These are phyloP conservation scores for Saccostrea echinata DNA, from an alignment of 1,140 invertebrate species.

Conservation along the genomic window DNA sequence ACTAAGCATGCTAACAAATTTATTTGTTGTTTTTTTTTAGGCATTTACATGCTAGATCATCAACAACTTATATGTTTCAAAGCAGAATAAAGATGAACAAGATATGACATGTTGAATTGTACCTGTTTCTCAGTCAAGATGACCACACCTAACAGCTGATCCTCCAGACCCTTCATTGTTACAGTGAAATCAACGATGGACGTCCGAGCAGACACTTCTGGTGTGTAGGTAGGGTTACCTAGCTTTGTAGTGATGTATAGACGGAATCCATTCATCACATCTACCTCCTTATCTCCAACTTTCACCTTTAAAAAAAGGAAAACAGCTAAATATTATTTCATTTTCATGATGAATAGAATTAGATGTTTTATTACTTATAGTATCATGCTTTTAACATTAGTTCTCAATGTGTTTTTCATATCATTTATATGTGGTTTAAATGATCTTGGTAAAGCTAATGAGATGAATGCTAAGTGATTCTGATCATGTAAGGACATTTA, in stretches of 20 bases:
- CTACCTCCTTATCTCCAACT: constrained; percentile 97
- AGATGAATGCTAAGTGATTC: not conserved
- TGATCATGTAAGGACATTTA: not conserved
- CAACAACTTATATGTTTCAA: not conserved
- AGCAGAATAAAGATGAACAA: not conserved
- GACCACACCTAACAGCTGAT: constrained; percentile 94
- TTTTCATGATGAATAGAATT: too few relatives aligned
- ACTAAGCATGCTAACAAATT: too few relatives aligned
- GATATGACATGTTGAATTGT: not conserved
- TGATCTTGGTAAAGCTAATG: not conserved
- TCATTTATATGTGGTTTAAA: not conserved
- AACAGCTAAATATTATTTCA: constrained; percentile 8
- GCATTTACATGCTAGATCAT: too few relatives aligned
- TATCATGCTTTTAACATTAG: too few relatives aligned
- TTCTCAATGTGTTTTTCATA: not conserved
- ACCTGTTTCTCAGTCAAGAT: constrained; percentile 95
- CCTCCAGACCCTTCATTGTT: constrained; percentile 97
- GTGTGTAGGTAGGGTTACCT: constrained; percentile 97
- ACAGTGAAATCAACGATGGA: constrained; percentile 99
- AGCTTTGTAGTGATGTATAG: constrained; percentile 98
- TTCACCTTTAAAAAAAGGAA: constrained; percentile 84
- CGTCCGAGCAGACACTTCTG: constrained; percentile 97
- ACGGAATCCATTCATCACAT: constrained; percentile 97
- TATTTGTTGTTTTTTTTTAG: too few relatives aligned
- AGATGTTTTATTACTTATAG: too few relatives aligned